These are phyloP conservation scores for Halesus radiatus DNA, from an alignment of 1,140 invertebrate species.

Conservation along the genomic window DNA sequence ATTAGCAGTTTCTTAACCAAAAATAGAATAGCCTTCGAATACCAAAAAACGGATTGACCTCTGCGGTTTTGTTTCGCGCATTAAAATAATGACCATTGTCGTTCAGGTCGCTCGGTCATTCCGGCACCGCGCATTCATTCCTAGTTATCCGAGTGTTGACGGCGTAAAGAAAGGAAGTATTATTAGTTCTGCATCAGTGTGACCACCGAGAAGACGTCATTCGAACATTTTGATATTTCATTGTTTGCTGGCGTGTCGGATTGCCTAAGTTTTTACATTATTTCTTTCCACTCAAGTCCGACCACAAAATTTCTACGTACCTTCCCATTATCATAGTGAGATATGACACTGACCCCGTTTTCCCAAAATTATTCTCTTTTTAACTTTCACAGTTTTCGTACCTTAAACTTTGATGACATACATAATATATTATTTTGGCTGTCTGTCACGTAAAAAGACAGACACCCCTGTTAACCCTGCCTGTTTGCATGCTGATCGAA, in stretches of 20 bases:
- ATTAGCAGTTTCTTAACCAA: too few species aligned
- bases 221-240: not conserved
- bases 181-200: constrained; percentile 2
- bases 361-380: too few species aligned
- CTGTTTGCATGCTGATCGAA: too few species aligned
- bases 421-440: too few species aligned
- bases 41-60: not conserved
- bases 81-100: not conserved
- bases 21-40: too few species aligned
- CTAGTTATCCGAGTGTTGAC: not conserved
- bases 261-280: not conserved
- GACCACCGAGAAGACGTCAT: not conserved
- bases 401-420: too few species aligned
- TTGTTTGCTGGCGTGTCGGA: not conserved
- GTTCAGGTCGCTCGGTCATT: not conserved
- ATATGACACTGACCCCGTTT: too few species aligned
- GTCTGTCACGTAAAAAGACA: too few species aligned
- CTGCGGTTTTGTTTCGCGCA: not conserved
- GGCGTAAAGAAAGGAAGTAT: not conserved
- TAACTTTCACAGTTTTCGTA: too few species aligned
- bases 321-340: not conserved
- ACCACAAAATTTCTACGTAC: not conserved
- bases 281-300: not conserved
- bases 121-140: too few species aligned
- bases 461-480: too few species aligned